Evolutionary conservation across 1,140 invertebrate genomes (phyloP).

Genomic region (Brachionus paranguensis): DNA sequence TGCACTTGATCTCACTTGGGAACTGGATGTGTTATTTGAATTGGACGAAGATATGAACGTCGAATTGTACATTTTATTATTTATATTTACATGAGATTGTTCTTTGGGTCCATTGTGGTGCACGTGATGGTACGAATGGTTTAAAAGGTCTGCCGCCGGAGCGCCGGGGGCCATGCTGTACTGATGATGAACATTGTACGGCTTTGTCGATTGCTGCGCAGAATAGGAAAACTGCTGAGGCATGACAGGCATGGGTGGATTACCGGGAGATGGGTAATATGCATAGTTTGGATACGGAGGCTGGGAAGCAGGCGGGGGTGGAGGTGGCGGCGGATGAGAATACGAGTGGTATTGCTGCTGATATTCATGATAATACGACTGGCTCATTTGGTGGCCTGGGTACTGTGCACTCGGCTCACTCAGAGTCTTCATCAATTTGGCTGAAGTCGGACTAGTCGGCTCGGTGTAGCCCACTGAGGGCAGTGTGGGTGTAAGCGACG

Average conservation of each 20-base stretch:
- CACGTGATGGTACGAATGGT: background rate
- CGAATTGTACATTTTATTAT: background rate
- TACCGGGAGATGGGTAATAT: background rate
- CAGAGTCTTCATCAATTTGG: conserved; percentile 16
- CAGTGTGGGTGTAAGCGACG: background rate
- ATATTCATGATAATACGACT: background rate
- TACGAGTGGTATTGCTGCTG: background rate
- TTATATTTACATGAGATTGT: conserved; percentile 27
- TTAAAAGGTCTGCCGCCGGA: background rate
- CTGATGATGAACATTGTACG: background rate
- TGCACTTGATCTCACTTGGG: conserved; percentile 2
- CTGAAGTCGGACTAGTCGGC: background rate
- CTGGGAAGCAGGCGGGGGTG: conserved; percentile 16
- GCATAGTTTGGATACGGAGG: conserved; percentile 39
- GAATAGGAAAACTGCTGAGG: background rate
- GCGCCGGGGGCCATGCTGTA: background rate
- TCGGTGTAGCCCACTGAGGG: background rate
- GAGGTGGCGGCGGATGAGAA: conserved; percentile 9
- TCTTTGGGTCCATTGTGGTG: background rate
- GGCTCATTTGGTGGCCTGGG: background rate
- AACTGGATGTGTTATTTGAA: background rate
- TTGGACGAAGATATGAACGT: background rate
- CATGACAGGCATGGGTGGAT: background rate
- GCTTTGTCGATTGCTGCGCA: conserved; percentile 36
- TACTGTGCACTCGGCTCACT: background rate